Evolutionary conservation across 2,797 vertebrate species (phyloP).

Genomic region (Numenius phaeopus): DNA sequence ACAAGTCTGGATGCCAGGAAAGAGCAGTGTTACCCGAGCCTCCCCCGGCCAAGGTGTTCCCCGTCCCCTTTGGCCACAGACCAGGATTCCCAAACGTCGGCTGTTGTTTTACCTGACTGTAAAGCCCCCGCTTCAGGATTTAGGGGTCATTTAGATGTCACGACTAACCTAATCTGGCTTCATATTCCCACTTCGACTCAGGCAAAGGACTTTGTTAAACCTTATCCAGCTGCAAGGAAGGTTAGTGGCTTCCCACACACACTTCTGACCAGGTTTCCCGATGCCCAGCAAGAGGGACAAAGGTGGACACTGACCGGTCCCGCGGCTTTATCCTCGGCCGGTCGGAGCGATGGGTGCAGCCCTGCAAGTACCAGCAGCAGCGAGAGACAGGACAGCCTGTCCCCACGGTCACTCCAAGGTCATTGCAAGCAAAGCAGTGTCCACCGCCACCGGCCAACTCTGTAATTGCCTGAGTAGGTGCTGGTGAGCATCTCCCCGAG

Average conservation of each 20-base stretch:
- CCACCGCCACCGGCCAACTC: not conserved
- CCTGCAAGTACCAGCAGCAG: not conserved
- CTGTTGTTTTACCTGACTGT: not conserved
- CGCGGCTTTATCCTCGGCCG: accelerated
- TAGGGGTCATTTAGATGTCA: not conserved
- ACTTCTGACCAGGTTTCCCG: not conserved
- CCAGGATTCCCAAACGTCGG: accelerated
- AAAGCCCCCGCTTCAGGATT: not conserved
- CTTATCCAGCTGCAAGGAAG: not conserved
- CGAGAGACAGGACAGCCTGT: not conserved
- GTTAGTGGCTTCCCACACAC: not conserved
- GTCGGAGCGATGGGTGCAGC: not conserved
- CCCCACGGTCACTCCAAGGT: not conserved
- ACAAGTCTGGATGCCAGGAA: accelerated
- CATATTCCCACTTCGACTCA: not conserved
- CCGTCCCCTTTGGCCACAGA: accelerated
- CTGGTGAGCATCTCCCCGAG: not conserved
- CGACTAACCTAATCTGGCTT: not conserved
- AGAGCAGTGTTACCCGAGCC: not conserved
- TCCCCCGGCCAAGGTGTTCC: not conserved
- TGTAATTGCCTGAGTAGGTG: not conserved
- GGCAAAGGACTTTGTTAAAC: not conserved
- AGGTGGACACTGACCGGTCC: not conserved
- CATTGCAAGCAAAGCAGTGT: not conserved
- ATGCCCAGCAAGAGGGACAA: not conserved